Percentiles rank a stretch among this genome's conserved stretches.
These are phyloP conservation scores for Molothrus aeneus DNA, from an alignment of 2,797 vertebrate species.

Conservation along the genomic window DNA sequence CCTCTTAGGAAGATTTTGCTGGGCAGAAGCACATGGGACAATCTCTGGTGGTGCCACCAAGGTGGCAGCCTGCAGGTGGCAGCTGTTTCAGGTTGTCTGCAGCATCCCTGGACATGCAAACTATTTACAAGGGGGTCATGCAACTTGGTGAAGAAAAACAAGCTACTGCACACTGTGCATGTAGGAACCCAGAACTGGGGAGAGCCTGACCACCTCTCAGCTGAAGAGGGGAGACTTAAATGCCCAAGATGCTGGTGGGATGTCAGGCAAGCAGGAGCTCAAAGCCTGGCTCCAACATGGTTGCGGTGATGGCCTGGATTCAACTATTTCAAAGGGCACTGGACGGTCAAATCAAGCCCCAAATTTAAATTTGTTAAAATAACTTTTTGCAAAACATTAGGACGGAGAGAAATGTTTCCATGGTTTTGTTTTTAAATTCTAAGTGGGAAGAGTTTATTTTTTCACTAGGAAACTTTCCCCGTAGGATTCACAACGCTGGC, in stretches of 20 bases:
- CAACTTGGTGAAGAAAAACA: not conserved
- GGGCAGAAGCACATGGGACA: not conserved
- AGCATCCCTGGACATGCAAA: not conserved
- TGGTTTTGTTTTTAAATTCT: constrained; percentile 64
- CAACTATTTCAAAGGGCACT: constrained; percentile 53
- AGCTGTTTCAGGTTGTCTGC: not conserved
- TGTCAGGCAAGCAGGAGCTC: rapidly evolving
- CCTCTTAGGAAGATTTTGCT: not conserved
- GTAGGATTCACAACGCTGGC: not conserved
- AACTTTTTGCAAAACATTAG: constrained; percentile 59
- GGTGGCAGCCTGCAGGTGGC: not conserved
- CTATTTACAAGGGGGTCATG: not conserved
- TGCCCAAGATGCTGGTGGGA: not conserved
- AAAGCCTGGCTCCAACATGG: not conserved
- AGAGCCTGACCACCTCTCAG: not conserved
- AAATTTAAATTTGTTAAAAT: constrained; percentile 68
- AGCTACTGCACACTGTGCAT: not conserved
- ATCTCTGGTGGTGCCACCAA: not conserved
- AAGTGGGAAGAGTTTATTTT: constrained; percentile 63
- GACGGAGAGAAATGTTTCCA: constrained; percentile 48
- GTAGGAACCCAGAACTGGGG: not conserved
- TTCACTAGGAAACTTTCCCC: constrained; percentile 53
- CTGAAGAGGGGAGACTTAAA: not conserved
- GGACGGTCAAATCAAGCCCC: not conserved
- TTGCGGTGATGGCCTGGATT: not conserved